Conservation (phyloP, 2,888 invertebrate genomes). For the Plebejus argus region DNA sequence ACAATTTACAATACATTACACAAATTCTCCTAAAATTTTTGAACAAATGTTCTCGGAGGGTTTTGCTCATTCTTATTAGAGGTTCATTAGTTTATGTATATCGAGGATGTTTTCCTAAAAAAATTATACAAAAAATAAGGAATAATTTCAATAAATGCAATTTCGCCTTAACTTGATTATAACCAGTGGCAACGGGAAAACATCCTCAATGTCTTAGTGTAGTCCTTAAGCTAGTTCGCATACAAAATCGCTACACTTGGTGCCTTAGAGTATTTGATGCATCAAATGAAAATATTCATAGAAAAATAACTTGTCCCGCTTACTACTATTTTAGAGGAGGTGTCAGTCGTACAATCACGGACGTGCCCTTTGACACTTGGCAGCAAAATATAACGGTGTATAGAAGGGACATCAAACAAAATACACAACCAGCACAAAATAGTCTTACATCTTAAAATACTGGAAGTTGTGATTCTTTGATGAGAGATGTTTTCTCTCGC, state of each 20-base stretch:
- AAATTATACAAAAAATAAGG: slow-evolving; percentile 39
- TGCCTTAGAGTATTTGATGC: slow-evolving; percentile 50
- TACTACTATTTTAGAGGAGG: slow-evolving; percentile 54
- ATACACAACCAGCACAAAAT: slow-evolving; percentile 32
- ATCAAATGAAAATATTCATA: slow-evolving; percentile 58
- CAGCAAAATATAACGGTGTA: slow-evolving; percentile 23
- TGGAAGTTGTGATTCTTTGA: slow-evolving; percentile 50
- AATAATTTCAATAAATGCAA: slow-evolving; percentile 38
- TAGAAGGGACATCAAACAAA: slow-evolving; percentile 1
- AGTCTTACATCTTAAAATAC: slow-evolving; percentile 37
- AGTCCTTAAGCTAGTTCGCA: slow-evolving; percentile 55
- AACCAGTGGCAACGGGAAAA: slow-evolving; percentile 48
- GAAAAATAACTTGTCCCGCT: slow-evolving; percentile 68
- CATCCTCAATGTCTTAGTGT: slow-evolving; percentile 50
- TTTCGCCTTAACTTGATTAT: slow-evolving; percentile 31
- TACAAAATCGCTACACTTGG: slow-evolving; percentile 64
- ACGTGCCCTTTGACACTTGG: slow-evolving; percentile 15
- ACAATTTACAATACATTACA: background rate
- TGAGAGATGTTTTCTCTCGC: background rate
- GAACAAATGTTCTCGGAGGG: background rate
- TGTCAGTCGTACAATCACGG: slow-evolving; percentile 35
- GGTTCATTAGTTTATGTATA: slow-evolving; percentile 27
- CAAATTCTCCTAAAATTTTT: background rate
- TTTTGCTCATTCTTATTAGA: slow-evolving; percentile 27
- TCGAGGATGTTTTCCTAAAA: slow-evolving; percentile 53